These are phyloP conservation scores for Malurus splendens DNA, from an alignment of 2,797 vertebrate genomes.

Conservation along the genomic window DNA sequence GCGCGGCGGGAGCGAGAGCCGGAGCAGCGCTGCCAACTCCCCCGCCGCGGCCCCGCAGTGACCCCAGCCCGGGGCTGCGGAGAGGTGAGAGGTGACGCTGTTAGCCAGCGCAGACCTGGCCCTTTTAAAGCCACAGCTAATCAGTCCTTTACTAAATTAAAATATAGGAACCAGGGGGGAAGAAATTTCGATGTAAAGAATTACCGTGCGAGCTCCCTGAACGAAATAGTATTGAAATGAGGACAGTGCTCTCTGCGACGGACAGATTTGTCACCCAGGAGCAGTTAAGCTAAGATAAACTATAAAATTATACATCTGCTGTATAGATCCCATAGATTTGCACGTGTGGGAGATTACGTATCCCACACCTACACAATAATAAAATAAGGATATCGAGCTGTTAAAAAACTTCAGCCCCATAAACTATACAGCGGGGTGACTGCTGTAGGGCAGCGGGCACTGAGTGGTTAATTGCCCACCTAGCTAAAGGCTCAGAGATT, in stretches of 20 bases:
- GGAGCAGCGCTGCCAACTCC: not conserved
- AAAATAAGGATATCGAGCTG: not conserved
- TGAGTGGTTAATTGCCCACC: not conserved
- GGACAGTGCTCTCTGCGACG: not conserved
- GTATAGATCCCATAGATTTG: not conserved
- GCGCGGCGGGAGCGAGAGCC: not conserved
- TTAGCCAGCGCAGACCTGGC: constrained; percentile 38
- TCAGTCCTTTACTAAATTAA: constrained; percentile 56
- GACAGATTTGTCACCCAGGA: not conserved
- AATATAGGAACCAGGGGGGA: constrained; percentile 24
- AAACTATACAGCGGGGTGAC: not conserved
- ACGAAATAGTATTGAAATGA: not conserved
- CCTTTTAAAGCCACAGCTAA: constrained; percentile 55
- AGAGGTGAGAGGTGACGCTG: constrained; percentile 52
- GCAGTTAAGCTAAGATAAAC: not conserved
- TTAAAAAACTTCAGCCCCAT: not conserved
- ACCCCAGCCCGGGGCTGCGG: constrained; percentile 41
- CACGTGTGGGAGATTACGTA: not conserved
- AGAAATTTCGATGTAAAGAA: constrained; percentile 56
- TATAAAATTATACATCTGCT: not conserved
- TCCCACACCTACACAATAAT: not conserved
- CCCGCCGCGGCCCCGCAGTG: constrained; percentile 44
- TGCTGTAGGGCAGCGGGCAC: not conserved
- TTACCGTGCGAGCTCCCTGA: not conserved
- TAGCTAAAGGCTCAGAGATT: not conserved